Percentiles rank a stretch among this genome's conserved stretches.
Conservation (phyloP, 2,797 vertebrate genomes). For the Nyctalus aviator region DNA sequence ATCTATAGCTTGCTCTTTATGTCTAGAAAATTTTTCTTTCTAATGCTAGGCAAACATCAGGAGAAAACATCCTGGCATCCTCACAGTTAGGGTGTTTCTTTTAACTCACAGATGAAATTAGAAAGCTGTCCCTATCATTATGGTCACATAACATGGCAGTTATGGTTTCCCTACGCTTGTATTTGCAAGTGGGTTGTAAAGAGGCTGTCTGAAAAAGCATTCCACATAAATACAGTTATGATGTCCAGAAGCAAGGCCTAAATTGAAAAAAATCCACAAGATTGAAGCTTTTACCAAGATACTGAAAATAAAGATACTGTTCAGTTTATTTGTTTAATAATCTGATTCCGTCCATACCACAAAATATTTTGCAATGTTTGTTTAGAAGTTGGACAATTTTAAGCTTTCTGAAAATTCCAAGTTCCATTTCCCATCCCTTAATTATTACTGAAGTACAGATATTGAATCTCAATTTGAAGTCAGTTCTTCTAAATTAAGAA, state of each 20-base stretch:
- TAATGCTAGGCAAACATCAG: conserved; percentile 37
- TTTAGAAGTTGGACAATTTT: conserved; percentile 63
- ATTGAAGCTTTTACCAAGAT: conserved; percentile 51
- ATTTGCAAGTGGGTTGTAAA: conserved; percentile 74
- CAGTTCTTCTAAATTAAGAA: conserved; percentile 44
- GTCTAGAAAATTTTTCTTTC: neutral
- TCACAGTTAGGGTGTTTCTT: conserved; percentile 62
- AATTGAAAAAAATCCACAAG: conserved; percentile 72
- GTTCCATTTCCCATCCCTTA: conserved; percentile 32
- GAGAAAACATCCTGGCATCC: conserved; percentile 51
- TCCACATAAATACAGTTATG: conserved; percentile 66
- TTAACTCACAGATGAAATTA: conserved; percentile 64
- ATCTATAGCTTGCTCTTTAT: conserved; percentile 55
- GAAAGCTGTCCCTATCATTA: conserved; percentile 71
- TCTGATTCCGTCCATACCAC: conserved; percentile 48
- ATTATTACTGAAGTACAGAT: conserved; percentile 34
- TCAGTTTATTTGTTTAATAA: conserved; percentile 74
- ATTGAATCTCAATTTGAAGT: conserved; percentile 47
- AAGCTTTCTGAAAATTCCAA: conserved; percentile 50
- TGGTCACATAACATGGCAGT: conserved; percentile 77
- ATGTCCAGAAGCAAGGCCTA: conserved; percentile 65
- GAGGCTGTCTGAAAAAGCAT: conserved; percentile 66
- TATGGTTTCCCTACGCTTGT: conserved; percentile 72
- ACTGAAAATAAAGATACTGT: conserved; percentile 65
- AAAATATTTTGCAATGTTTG: conserved; percentile 55